Percentiles rank a stretch among this genome's conserved stretches.
Evolutionary conservation across 1,140 invertebrate species (phyloP).

Genomic region (Mya arenaria): DNA sequence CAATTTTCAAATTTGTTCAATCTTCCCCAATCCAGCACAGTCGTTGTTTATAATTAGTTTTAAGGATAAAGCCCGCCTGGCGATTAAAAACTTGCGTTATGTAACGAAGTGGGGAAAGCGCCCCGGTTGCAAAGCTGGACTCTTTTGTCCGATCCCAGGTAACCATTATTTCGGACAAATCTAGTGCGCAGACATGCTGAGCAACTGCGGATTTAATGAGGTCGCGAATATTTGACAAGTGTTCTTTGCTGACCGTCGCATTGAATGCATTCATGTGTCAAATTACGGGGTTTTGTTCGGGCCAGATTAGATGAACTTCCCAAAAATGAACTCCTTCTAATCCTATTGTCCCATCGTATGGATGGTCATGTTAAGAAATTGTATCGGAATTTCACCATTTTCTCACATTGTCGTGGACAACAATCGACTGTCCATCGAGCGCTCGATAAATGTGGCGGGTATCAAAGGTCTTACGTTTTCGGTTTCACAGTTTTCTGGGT

Average conservation of each 20-base stretch:
- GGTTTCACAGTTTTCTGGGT: conserved; percentile 43
- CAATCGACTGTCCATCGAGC: conserved; percentile 48
- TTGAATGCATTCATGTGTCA: conserved; percentile 57
- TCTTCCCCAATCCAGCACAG: not conserved
- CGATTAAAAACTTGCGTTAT: conserved; percentile 49
- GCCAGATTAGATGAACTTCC: conserved; percentile 58
- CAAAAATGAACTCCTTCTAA: conserved; percentile 56
- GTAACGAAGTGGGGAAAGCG: conserved; percentile 37
- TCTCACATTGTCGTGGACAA: conserved; percentile 44
- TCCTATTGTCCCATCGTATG: conserved; percentile 47
- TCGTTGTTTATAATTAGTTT: conserved; percentile 58
- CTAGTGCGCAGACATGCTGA: conserved; percentile 49
- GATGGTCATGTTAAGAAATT: conserved; percentile 41
- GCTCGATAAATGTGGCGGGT: conserved; percentile 1
- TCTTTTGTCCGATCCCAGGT: conserved; percentile 40
- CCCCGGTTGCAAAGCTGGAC: conserved; percentile 14
- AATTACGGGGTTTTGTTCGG: conserved; percentile 58
- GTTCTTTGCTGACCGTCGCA: conserved; percentile 38
- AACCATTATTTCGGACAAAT: conserved; percentile 57
- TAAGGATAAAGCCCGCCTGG: conserved; percentile 49
- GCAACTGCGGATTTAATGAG: conserved; percentile 50
- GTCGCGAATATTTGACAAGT: conserved; percentile 52
- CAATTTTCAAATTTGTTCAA: not conserved
- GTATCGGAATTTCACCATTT: conserved; percentile 54
- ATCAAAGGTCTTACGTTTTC: conserved; percentile 28